A percentile compares a stretch with the other conserved stretches of the same genome.
These are phyloP conservation scores for Diplazon laetatorius DNA, from an alignment of 2,888 invertebrate genomes.

Conservation along the genomic window DNA sequence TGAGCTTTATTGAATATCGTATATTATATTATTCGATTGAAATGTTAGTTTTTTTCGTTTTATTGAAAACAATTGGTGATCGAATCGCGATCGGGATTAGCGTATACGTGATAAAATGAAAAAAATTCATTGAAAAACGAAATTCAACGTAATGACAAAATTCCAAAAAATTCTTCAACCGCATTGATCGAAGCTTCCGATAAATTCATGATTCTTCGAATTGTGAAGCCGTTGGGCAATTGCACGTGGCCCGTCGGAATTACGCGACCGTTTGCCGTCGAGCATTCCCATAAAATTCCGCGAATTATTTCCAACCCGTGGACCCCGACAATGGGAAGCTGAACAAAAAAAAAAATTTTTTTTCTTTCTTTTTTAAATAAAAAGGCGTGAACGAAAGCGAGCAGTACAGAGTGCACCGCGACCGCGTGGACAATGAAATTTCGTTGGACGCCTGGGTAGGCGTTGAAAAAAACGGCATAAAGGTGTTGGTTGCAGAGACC, in stretches of 20 bases:
- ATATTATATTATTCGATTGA: too few relatives aligned
- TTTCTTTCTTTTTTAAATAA: constrained; percentile 1
- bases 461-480: constrained; percentile 65
- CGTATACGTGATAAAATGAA: too few relatives aligned
- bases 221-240: constrained; percentile 8
- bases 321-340: constrained; percentile 67
- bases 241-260: constrained; percentile 9
- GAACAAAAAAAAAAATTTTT: constrained; percentile 23
- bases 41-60: too few relatives aligned
- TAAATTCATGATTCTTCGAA: background rate
- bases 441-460: constrained; percentile 52
- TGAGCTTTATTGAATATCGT: too few relatives aligned
- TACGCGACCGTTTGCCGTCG: constrained; percentile 41
- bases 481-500: constrained; percentile 59
- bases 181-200: too few relatives aligned
- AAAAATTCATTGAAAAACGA: too few relatives aligned
- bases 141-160: too few relatives aligned
- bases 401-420: constrained; percentile 7
- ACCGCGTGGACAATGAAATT: constrained; percentile 67
- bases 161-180: too few relatives aligned
- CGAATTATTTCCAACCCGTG: constrained; percentile 72
- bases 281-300: constrained; percentile 75
- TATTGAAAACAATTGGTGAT: too few relatives aligned
- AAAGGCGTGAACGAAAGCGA: constrained; percentile 53
- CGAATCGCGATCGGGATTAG: too few relatives aligned